Evolutionary conservation across 30 jellyfish, hydroid and myxozoan genomes (phyloP).

Genomic region (Nemopilema nomurai): DNA sequence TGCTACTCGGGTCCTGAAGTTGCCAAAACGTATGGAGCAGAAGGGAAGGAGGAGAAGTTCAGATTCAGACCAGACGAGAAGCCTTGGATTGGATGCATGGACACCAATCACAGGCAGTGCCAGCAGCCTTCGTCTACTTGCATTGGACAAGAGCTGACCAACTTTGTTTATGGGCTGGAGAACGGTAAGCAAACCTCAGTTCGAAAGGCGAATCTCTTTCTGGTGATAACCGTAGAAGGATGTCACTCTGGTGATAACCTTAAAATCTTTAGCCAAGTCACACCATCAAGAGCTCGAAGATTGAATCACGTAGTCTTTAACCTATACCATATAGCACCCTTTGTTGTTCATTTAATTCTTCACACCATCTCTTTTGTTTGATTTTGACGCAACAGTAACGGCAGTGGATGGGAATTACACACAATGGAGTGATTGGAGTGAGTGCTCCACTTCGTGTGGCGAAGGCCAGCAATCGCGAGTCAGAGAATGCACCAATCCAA

Average conservation of each 20-base stretch:
- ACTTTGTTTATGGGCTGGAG: constrained; percentile 93
- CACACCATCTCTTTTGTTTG: too few relatives aligned
- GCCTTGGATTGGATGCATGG: constrained; percentile 97
- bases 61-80: constrained; percentile 72
- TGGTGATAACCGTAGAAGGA: too few relatives aligned
- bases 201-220: background rate
- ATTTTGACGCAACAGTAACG: constrained; percentile 64
- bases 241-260: too few relatives aligned
- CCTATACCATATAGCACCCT: too few relatives aligned
- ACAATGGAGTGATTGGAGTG: constrained; percentile 86
- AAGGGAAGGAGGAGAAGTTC: constrained; percentile 77
- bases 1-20: constrained; percentile 91
- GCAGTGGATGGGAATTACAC: constrained; percentile 85
- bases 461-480: constrained; percentile 78
- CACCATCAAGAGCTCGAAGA: too few relatives aligned
- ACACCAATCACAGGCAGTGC: constrained; percentile 76
- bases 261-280: too few relatives aligned
- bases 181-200: constrained; percentile 55
- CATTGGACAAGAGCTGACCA: constrained; percentile 88
- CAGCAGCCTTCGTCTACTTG: constrained; percentile 83
- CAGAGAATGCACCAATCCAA: constrained; percentile 86
- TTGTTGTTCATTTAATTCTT: too few relatives aligned
- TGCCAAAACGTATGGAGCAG: constrained; percentile 56
- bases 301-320: too few relatives aligned
- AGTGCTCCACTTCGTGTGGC: constrained; percentile 81